A percentile compares a stretch with the other conserved stretches of the same genome.
phyloP scores from a whole-genome alignment of 2,888 invertebrate species.

The Gortyna flavago region DNA sequence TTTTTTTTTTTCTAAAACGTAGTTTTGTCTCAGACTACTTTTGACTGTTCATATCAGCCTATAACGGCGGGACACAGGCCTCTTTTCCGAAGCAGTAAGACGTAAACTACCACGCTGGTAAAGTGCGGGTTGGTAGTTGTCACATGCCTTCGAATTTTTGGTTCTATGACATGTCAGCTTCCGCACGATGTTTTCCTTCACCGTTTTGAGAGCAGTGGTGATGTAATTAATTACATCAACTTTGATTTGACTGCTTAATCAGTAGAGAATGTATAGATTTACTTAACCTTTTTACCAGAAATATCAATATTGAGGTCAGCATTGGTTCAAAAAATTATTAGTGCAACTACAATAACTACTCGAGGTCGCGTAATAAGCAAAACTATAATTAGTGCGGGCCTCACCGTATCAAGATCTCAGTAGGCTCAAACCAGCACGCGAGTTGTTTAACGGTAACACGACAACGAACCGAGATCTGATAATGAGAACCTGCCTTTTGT shows the following conservation, averaged over 20 bases:
- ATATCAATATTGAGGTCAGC: slow-evolving; percentile 53
- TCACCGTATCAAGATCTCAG: slow-evolving; percentile 83
- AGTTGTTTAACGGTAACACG: slow-evolving; percentile 82
- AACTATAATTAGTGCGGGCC: slow-evolving; percentile 85
- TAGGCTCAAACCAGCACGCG: slow-evolving; percentile 80
- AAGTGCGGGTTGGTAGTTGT: neutral
- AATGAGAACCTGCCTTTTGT: slow-evolving; percentile 72
- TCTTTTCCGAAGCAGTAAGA: neutral
- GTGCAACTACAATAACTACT: slow-evolving; percentile 64
- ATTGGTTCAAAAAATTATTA: slow-evolving; percentile 62
- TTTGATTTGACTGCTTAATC: neutral
- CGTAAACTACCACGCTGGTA: neutral
- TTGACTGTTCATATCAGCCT: too few relatives aligned
- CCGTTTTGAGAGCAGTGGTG: neutral
- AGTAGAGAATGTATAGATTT: neutral
- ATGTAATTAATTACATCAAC: neutral
- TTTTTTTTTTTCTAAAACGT: neutral
- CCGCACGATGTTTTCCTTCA: neutral
- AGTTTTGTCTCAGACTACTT: neutral
- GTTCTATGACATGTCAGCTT: neutral
- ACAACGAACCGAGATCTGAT: slow-evolving; percentile 82
- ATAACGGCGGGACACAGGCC: too few relatives aligned
- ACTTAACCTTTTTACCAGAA: neutral
- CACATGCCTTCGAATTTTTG: neutral
- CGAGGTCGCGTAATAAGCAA: slow-evolving; percentile 78